Percentiles rank a stretch among this genome's conserved stretches.
Conservation (phyloP, 1,140 invertebrate species). For the Eriosoma lanigerum region DNA sequence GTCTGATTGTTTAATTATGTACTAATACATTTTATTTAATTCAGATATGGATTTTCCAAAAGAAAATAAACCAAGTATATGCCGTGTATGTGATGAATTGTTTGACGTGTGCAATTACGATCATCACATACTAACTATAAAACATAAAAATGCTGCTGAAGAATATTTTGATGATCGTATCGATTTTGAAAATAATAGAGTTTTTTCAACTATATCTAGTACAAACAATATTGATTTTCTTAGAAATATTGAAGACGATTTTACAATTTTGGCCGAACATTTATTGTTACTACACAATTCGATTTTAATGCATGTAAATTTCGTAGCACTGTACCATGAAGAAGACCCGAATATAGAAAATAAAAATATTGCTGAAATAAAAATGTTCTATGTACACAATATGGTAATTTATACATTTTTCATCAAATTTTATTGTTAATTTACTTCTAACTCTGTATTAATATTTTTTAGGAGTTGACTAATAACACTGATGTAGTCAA, state of each 20-base stretch:
- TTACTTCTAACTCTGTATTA: not conserved
- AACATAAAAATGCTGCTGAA: not conserved
- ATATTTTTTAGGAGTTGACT: constrained; percentile 9
- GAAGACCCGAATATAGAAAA: not conserved
- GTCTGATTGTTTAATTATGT: no score
- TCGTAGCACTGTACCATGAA: not conserved
- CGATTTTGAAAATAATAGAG: constrained; percentile 3
- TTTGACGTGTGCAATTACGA: not conserved
- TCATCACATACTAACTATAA: not conserved
- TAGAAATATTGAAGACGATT: not conserved
- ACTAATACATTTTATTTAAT: not conserved
- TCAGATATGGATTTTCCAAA: not conserved
- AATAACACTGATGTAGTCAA: not conserved
- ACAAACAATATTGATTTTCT: not conserved
- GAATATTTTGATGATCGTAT: not conserved
- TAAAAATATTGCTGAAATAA: constrained; percentile 9
- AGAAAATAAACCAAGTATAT: not conserved
- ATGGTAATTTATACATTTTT: not conserved
- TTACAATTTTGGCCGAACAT: not conserved
- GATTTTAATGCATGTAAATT: not conserved
- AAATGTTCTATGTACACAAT: not conserved
- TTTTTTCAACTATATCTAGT: not conserved
- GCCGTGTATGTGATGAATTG: not conserved
- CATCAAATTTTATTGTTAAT: no score
- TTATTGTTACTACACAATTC: not conserved